Conservation (phyloP, 2,797 vertebrate species). For the Pachyuromys duprasi region DNA sequence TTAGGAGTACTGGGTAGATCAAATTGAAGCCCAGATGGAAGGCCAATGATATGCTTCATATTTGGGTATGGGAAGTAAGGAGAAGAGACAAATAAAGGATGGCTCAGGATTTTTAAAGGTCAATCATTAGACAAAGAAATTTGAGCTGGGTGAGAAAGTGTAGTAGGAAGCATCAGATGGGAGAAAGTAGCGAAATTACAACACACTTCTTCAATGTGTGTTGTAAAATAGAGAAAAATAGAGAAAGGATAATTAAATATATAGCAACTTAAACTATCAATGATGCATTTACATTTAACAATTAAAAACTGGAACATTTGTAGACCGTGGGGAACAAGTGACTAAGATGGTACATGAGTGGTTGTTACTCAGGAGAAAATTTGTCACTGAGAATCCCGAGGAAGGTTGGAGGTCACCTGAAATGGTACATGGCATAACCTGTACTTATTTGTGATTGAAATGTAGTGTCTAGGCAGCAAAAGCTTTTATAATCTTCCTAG, state of each 20-base stretch:
- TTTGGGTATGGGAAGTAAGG: not conserved
- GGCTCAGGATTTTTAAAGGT: not conserved
- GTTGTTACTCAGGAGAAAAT: not conserved
- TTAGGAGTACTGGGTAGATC: not conserved
- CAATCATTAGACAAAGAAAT: not conserved
- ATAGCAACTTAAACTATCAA: not conserved
- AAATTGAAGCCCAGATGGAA: not conserved
- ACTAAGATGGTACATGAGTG: not conserved
- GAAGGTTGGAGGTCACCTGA: not conserved
- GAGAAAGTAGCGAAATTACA: not conserved
- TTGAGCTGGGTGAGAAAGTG: not conserved
- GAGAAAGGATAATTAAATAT: not conserved
- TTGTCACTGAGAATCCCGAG: not conserved
- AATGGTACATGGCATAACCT: not conserved
- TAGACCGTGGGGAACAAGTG: not conserved
- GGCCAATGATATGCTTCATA: not conserved
- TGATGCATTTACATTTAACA: not conserved
- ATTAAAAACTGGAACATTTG: not conserved
- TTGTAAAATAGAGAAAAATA: not conserved
- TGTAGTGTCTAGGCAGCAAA: not conserved
- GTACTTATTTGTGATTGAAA: not conserved
- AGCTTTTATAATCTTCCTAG: constrained; percentile 8
- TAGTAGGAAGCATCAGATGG: not conserved
- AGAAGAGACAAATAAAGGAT: not conserved
- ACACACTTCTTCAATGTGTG: not conserved